Percentiles rank a stretch among this genome's conserved stretches.
Evolutionary conservation across 2,888 invertebrate species (phyloP).

Genomic region (Platycheirus rosarum): DNA sequence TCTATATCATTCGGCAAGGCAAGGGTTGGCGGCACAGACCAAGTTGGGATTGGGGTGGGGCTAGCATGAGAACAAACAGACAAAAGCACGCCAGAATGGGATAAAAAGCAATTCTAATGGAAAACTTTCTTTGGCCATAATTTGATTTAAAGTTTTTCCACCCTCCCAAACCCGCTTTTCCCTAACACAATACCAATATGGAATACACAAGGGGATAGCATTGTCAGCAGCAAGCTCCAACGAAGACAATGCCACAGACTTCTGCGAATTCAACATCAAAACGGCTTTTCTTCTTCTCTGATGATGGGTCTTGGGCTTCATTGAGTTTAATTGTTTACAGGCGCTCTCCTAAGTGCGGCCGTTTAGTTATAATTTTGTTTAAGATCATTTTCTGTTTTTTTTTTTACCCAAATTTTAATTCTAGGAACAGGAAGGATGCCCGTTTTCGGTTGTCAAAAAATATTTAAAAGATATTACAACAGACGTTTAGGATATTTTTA

Average conservation of each 20-base stretch:
- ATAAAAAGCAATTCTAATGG: constrained; percentile 65
- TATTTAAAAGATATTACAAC: constrained; percentile 27
- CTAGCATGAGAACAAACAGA: constrained; percentile 19
- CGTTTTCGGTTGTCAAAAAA: constrained; percentile 12
- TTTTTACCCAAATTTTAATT: too few relatives aligned
- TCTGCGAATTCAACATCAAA: constrained; percentile 16
- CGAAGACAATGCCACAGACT: constrained; percentile 23
- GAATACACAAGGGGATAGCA: background rate
- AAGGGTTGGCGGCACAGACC: constrained; percentile 40
- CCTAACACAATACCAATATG: constrained; percentile 10
- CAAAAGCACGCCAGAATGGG: constrained; percentile 26
- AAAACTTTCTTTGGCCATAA: constrained; percentile 69
- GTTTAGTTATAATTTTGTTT: constrained; percentile 47
- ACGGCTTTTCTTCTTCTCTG: background rate
- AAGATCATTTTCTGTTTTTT: constrained; percentile 7
- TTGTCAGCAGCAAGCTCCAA: background rate
- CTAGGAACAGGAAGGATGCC: background rate
- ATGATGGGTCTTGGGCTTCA: constrained; percentile 16
- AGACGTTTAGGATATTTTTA: constrained; percentile 15
- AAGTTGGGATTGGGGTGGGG: background rate
- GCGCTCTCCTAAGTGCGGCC: constrained; percentile 38
- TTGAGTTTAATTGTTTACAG: constrained; percentile 66
- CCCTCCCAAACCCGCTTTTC: background rate
- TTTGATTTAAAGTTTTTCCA: constrained; percentile 70
- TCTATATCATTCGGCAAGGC: constrained; percentile 3